phyloP scores from a whole-genome alignment of 2,113 vertebrate genomes.

The Eulacestoma nigropectus region DNA sequence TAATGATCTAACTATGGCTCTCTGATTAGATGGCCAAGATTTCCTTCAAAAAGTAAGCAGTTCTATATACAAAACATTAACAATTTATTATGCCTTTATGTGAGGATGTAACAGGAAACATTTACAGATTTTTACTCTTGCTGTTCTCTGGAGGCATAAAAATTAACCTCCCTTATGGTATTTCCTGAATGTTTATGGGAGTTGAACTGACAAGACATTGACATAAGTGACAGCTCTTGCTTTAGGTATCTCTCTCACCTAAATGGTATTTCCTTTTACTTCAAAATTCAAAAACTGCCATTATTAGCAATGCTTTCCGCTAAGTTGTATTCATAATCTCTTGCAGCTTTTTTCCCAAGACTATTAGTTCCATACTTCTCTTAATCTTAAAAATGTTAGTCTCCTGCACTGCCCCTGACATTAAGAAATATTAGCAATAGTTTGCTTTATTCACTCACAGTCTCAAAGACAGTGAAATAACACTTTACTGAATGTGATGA shows the following conservation, averaged over 20 bases:
- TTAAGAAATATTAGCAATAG: background rate
- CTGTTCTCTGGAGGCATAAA: background rate
- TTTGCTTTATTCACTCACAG: background rate
- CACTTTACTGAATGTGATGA: background rate
- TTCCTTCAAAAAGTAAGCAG: background rate
- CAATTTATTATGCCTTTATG: background rate
- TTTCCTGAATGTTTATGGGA: slow-evolving; percentile 28
- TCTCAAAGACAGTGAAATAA: background rate
- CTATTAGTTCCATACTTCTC: background rate
- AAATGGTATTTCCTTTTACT: background rate
- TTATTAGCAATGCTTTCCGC: background rate
- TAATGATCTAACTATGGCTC: background rate
- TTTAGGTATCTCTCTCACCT: background rate
- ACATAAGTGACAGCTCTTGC: slow-evolving; percentile 8
- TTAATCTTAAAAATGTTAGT: background rate
- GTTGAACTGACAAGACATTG: slow-evolving; percentile 14
- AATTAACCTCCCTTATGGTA: background rate
- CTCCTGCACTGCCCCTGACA: background rate
- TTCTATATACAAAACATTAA: background rate
- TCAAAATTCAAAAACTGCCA: background rate
- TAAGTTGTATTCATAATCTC: background rate
- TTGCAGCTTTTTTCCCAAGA: background rate
- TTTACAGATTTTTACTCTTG: slow-evolving; percentile 1
- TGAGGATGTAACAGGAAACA: background rate
- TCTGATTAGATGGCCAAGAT: background rate